Evolutionary conservation across 2,797 vertebrate species (phyloP), one percentile per base, ranked within the genome.

Genomic region (Acanthornis magna): DNA sequence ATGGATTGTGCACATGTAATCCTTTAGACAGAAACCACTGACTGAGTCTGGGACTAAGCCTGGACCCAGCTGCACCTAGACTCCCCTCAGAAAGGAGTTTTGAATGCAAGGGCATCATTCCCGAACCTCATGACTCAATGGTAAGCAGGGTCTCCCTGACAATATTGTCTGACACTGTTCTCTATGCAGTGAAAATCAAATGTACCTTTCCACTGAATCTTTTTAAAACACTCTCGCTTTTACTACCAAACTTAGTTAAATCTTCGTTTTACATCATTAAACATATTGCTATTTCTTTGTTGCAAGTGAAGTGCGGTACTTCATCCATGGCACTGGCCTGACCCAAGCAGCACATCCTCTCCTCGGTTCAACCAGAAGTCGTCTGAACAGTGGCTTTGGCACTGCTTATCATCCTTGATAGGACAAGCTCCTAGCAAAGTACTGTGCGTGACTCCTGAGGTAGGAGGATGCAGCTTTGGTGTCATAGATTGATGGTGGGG

Each of bases 171-270:
- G 19, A 47, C 36, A 29, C 13, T n/a, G 16, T 53, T 38, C 18
- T 45, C 29, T 40, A 2, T 7, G n/a, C 47, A 53, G 29, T 38
- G 47, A 76, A 61, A 85, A 29, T 45, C 19, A 68, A 45, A 19
- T 19, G 10, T 38, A 27, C n/a, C 7, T 61, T 53, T 27, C 13
- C 9, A 40, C 16, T 68, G 45, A 60, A 36, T 67, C 53, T 58
- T 58, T 8, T 27, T 27, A 22, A 66, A 66, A 22, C 9, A 26
- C 13, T 65, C 26, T 43, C 0, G 1, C 9, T 22, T 75, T 43
- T 58, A 66, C 0, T 0, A n/a, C 45, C 18, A 27, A 38, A 32
- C 8, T 34, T 43, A 4, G 25, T 27, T 67, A 43, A 36, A 43
- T 53, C 18, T 22, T 6, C 32, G 3, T 19, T 67, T 51, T 67